Conservation (phyloP, 2,888 invertebrate genomes). For the Pomacea canaliculata region DNA sequence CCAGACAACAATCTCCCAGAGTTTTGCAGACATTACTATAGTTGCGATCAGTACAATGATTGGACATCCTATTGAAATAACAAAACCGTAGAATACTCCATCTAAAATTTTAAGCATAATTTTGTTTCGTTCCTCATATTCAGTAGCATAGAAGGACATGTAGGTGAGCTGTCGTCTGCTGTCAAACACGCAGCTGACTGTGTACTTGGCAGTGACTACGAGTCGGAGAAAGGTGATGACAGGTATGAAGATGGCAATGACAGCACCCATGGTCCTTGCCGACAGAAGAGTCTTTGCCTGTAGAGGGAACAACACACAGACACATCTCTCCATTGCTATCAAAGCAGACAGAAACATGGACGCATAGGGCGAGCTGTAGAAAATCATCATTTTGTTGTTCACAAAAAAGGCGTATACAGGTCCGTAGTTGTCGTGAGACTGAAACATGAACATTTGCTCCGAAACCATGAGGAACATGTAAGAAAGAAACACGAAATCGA, state of each 20-base stretch:
- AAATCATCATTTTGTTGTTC: neutral
- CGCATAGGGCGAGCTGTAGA: neutral
- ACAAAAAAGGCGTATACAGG: neutral
- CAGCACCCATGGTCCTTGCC: neutral
- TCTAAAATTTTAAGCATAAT: neutral
- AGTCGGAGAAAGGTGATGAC: neutral
- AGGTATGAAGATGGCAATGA: neutral
- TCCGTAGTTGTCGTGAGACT: neutral
- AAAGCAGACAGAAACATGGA: neutral
- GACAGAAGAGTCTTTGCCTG: neutral
- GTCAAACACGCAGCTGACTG: neutral
- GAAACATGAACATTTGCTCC: neutral
- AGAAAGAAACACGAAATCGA: neutral
- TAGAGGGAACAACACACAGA: conserved; percentile 3
- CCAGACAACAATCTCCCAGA: too few relatives aligned
- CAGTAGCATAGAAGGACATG: neutral
- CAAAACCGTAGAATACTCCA: neutral
- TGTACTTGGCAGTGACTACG: neutral
- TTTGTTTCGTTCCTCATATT: neutral
- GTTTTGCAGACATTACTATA: too few relatives aligned
- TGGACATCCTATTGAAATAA: conserved; percentile 3
- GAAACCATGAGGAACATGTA: neutral
- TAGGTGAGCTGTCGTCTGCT: neutral
- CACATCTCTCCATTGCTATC: conserved; percentile 1
- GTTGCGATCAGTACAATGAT: neutral